A percentile compares a stretch with the other conserved stretches of the same genome.
Conservation (phyloP, 1,140 invertebrate species). For the Manduca sexta region DNA sequence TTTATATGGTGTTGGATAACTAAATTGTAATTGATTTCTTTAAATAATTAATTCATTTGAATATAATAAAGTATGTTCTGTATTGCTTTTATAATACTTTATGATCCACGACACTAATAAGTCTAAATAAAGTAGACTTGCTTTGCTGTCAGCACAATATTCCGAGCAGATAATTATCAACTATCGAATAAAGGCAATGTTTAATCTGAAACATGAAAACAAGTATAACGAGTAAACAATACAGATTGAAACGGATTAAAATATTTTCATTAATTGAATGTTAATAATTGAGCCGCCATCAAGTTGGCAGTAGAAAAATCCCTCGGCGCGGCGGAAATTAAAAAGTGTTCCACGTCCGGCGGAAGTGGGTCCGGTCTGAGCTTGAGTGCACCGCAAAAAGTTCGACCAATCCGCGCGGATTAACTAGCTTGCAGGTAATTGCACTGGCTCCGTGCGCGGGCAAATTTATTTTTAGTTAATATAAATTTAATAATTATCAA, state of each 20-base stretch:
- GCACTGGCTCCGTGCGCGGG: conserved; percentile 18
- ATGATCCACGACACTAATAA: too few species aligned
- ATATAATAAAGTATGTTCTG: too few species aligned
- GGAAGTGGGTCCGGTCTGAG: conserved; percentile 33
- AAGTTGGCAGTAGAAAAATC: conserved; percentile 56
- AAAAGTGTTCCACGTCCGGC: conserved; percentile 54
- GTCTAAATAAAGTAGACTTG: too few species aligned
- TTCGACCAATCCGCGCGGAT: conserved; percentile 30
- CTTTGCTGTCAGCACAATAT: too few species aligned
- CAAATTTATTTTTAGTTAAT: too few species aligned
- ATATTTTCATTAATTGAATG: conserved; percentile 66
- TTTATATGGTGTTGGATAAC: too few species aligned
- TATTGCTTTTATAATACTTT: too few species aligned
- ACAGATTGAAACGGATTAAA: conserved; percentile 38
- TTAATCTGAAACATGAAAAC: conserved; percentile 3
- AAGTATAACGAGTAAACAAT: not conserved
- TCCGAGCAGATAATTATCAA: too few species aligned
- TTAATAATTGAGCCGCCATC: conserved; percentile 63
- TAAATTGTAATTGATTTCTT: too few species aligned
- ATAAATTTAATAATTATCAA: too few species aligned
- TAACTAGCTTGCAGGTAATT: conserved; percentile 17
- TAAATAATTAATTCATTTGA: too few species aligned
- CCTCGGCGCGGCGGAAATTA: conserved; percentile 57
- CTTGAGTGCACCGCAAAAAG: conserved; percentile 61
- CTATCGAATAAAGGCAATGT: too few species aligned